Percentiles rank a stretch among this genome's conserved stretches.
These are phyloP conservation scores for Harpagoxenus sublaevis DNA, from an alignment of 2,888 invertebrate species.

Conservation along the genomic window DNA sequence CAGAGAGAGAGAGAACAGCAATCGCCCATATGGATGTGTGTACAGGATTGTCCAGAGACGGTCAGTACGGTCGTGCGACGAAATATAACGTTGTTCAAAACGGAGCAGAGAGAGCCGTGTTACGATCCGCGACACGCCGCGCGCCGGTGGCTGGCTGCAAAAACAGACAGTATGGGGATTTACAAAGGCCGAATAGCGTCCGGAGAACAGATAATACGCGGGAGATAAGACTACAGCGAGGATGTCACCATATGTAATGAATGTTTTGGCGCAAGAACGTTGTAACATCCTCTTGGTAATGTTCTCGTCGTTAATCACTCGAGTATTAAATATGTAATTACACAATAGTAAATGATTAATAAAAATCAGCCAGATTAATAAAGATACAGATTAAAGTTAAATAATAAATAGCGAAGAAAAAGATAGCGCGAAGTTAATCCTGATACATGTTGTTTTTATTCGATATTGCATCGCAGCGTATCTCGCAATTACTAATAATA, in stretches of 20 bases:
- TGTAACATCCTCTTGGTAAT: slow-evolving; percentile 16
- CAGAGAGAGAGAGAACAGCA: background rate
- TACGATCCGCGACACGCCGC: slow-evolving; percentile 24
- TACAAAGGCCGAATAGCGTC: slow-evolving; percentile 35
- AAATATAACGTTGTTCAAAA: slow-evolving; percentile 47
- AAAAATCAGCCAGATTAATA: background rate
- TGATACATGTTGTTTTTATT: background rate
- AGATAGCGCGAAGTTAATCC: background rate
- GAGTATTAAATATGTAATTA: slow-evolving; percentile 24
- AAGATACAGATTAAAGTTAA: background rate
- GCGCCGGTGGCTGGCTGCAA: background rate
- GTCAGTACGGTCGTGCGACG: background rate
- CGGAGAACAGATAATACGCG: slow-evolving; percentile 43
- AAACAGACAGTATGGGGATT: slow-evolving; percentile 35
- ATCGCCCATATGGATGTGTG: background rate
- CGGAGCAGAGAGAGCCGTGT: background rate
- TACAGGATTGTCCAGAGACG: slow-evolving; percentile 23
- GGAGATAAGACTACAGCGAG: slow-evolving; percentile 33
- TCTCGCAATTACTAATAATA: slow-evolving; percentile 25
- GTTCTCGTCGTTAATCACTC: slow-evolving; percentile 31
- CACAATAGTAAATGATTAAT: background rate
- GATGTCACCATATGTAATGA: slow-evolving; percentile 39
- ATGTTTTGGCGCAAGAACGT: slow-evolving; percentile 28
- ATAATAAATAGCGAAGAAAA: background rate
- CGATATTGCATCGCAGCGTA: background rate